Percentiles rank a stretch among this genome's conserved stretches.
phyloP scores from a whole-genome alignment of 1,140 invertebrate genomes.

The Goniozus legneri region DNA sequence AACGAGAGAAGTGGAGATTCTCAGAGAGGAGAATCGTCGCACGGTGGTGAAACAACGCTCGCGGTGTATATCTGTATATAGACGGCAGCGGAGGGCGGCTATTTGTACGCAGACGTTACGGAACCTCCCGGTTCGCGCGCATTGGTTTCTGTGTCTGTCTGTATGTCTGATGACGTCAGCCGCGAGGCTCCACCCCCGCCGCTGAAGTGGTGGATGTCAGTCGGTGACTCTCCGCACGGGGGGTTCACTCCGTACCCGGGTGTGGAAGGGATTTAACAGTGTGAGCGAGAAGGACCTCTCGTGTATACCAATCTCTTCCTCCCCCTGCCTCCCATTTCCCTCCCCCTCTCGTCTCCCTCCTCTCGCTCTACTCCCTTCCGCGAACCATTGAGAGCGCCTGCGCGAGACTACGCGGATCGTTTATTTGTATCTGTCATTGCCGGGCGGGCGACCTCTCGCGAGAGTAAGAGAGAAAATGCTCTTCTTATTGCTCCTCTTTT shows the following conservation, averaged over 20 bases:
- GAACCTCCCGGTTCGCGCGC: constrained; percentile 30
- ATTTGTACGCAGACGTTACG: constrained; percentile 36
- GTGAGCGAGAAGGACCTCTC: neutral
- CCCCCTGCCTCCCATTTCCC: neutral
- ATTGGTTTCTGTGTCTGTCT: constrained; percentile 53
- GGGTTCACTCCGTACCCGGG: neutral
- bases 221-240: neutral
- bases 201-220: constrained; percentile 26
- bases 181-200: constrained; percentile 48
- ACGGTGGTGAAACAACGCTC: too few relatives aligned
- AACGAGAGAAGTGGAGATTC: too few relatives aligned
- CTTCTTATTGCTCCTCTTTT: constrained; percentile 15
- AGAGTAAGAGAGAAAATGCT: constrained; percentile 10
- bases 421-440: constrained; percentile 56
- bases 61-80: too few relatives aligned
- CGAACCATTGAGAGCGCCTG: constrained; percentile 29
- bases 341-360: too few relatives aligned
- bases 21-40: too few relatives aligned
- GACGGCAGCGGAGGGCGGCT: constrained; percentile 14
- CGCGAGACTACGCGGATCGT: constrained; percentile 38
- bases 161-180: constrained; percentile 46
- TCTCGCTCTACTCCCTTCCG: neutral
- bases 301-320: neutral
- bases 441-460: constrained; percentile 33
- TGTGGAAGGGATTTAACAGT: neutral